Conservation (phyloP, 2,888 invertebrate species). For the Drosophila subsilvestris region DNA sequence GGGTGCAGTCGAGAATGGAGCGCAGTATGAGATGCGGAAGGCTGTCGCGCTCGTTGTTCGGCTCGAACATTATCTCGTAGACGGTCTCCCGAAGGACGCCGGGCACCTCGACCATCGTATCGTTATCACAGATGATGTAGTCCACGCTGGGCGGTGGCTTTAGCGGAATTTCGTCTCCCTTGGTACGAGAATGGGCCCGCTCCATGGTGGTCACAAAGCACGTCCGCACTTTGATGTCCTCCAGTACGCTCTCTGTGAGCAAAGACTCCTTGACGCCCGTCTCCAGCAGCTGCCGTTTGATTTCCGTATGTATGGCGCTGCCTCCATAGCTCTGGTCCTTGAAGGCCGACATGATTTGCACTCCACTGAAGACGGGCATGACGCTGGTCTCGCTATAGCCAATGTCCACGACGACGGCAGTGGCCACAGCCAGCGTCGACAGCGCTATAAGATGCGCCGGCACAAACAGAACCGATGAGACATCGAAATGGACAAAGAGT, state of each 20-base stretch:
- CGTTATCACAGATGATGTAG: conserved; percentile 88
- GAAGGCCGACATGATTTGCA: conserved; percentile 93
- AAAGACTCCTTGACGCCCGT: conserved; percentile 82
- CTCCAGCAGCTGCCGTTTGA: conserved; percentile 85
- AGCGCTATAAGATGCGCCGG: conserved; percentile 94
- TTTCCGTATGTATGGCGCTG: conserved; percentile 88
- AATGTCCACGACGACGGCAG: conserved; percentile 93
- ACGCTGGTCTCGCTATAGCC: conserved; percentile 94
- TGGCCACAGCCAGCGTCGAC: conserved; percentile 91
- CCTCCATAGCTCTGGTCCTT: conserved; percentile 92
- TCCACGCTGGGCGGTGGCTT: conserved; percentile 86
- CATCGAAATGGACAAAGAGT: conserved; percentile 96
- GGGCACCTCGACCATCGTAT: conserved; percentile 86
- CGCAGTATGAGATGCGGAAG: conserved; percentile 94
- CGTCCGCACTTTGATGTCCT: conserved; percentile 92
- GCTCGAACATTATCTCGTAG: conserved; percentile 93
- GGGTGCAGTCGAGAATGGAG: conserved; percentile 91
- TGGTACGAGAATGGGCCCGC: conserved; percentile 86
- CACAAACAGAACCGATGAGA: conserved; percentile 91
- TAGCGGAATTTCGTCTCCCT: conserved; percentile 82
- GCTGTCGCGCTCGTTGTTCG: conserved; percentile 92
- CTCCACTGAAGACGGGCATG: conserved; percentile 93
- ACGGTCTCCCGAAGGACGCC: conserved; percentile 91
- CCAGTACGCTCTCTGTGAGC: conserved; percentile 86
- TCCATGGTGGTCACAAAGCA: conserved; percentile 93